Conservation (phyloP, 1,140 invertebrate species). For the Drosophila kanapiae region DNA sequence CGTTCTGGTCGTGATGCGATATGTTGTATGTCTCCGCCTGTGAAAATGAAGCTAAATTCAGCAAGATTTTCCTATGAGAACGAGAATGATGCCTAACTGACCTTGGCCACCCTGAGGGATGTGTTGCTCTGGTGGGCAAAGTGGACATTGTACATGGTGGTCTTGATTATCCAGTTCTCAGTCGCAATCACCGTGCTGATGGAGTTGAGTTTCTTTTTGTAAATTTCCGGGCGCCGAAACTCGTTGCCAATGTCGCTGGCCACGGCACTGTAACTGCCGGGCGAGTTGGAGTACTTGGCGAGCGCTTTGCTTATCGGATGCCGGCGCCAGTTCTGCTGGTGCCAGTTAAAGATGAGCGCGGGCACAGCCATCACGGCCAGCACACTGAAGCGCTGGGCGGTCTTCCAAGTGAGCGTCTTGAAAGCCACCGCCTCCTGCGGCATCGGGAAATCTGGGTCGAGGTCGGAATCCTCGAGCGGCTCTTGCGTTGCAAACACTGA, state of each 20-base stretch:
- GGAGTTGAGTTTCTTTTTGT: constrained; percentile 89
- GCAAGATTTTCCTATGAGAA: background rate
- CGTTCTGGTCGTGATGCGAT: constrained; percentile 87
- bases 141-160: constrained; percentile 90
- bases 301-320: constrained; percentile 92
- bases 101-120: constrained; percentile 89
- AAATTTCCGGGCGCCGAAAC: constrained; percentile 86
- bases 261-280: constrained; percentile 88
- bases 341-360: constrained; percentile 88
- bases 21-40: constrained; percentile 91
- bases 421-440: constrained; percentile 84
- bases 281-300: constrained; percentile 87
- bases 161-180: constrained; percentile 95
- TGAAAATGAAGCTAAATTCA: constrained; percentile 14
- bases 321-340: constrained; percentile 88
- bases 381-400: constrained; percentile 84
- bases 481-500: constrained; percentile 85
- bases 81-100: constrained; percentile 65
- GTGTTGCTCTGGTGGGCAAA: constrained; percentile 93
- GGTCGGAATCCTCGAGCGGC: constrained; percentile 70
- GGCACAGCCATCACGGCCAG: constrained; percentile 78
- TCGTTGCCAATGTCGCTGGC: constrained; percentile 92
- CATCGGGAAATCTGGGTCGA: constrained; percentile 84
- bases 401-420: constrained; percentile 84
- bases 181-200: constrained; percentile 91